A percentile compares a stretch with the other conserved stretches of the same genome.
Evolutionary conservation across 2,113 vertebrate genomes (phyloP).

Genomic region (Spheniscus mendiculus): DNA sequence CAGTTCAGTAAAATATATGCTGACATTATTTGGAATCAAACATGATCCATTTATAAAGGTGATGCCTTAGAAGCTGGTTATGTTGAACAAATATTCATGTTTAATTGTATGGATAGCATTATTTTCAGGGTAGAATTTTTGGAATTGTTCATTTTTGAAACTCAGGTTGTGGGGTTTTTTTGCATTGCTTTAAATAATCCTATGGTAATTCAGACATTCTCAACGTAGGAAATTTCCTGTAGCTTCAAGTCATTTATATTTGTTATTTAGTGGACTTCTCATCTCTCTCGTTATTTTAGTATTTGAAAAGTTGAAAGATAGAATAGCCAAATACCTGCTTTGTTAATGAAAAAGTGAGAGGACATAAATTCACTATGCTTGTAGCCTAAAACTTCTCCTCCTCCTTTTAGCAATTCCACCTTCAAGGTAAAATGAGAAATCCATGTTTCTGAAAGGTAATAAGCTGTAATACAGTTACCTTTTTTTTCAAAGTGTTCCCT

Average conservation of each 20-base stretch:
- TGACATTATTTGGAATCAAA: not conserved
- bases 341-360: not conserved
- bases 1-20: not conserved
- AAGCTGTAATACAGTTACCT: not conserved
- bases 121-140: not conserved
- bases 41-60: not conserved
- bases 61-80: not conserved
- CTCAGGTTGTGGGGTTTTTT: fast-evolving
- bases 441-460: not conserved
- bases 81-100: not conserved
- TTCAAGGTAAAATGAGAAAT: not conserved
- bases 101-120: not conserved
- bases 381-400: not conserved
- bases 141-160: not conserved
- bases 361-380: not conserved
- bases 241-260: not conserved
- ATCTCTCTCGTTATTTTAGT: not conserved
- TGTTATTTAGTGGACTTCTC: not conserved
- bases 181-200: not conserved
- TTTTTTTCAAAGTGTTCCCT: not conserved
- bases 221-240: not conserved
- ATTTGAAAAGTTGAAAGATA: not conserved
- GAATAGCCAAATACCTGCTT: not conserved
- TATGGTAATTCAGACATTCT: not conserved
- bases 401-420: not conserved